These are phyloP conservation scores for Ephestia elutella DNA, from an alignment of 1,140 invertebrate genomes.

Conservation along the genomic window DNA sequence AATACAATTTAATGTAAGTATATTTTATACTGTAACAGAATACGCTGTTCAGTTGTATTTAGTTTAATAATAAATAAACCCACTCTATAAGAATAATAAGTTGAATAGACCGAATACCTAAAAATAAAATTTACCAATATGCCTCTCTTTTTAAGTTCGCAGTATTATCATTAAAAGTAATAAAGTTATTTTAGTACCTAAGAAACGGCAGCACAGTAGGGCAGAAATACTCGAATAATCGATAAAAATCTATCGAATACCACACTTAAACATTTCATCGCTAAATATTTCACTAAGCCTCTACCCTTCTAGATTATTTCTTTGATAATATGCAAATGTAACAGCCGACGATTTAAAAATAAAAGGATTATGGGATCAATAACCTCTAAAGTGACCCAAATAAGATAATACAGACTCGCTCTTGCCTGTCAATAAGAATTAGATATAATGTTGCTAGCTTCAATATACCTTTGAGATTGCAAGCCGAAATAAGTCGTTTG, in stretches of 20 bases:
- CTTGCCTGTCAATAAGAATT: background rate
- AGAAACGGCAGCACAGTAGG: background rate
- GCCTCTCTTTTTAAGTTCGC: too few relatives aligned
- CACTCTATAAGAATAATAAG: too few relatives aligned
- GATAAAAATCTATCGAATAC: background rate
- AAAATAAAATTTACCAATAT: too few relatives aligned
- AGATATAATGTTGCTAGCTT: slow-evolving; percentile 1
- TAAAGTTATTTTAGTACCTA: background rate
- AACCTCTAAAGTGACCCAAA: background rate
- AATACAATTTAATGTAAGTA: too few relatives aligned
- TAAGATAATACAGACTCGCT: background rate
- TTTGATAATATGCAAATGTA: slow-evolving; percentile 3
- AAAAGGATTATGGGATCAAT: slow-evolving; percentile 2
- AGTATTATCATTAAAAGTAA: too few relatives aligned
- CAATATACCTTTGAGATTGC: slow-evolving; percentile 2
- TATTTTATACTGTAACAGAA: too few relatives aligned
- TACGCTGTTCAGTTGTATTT: too few relatives aligned
- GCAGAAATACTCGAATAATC: background rate
- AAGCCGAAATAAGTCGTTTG: background rate
- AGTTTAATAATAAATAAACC: too few relatives aligned
- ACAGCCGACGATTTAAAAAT: slow-evolving; percentile 3
- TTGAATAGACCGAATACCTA: too few relatives aligned
- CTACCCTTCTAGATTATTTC: background rate
- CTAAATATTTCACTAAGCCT: slow-evolving; percentile 1
- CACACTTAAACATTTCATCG: background rate